Evolutionary conservation across 30 jellyfish, hydroid and myxozoan species (phyloP), one percentile per base, ranked within the genome.

Genomic region (Turritopsis dohrnii): DNA sequence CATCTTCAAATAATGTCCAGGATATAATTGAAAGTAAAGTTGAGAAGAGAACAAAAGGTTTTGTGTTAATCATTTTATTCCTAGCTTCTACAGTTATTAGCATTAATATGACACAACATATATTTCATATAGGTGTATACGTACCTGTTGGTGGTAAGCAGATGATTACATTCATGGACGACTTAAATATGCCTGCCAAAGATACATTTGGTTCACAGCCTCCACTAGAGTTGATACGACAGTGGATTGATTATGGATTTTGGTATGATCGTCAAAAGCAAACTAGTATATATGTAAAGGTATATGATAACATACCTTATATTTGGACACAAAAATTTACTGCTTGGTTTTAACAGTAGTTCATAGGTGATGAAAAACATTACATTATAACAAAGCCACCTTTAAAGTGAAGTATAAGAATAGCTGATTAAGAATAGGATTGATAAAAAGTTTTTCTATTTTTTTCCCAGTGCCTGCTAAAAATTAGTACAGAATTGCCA

Each of bases 191-290:
- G 98, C 98, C 98, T 21, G 83, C 98, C 0, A 92, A 92, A 80
- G 98, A 92, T 71, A n/a, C 85, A 52, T 92, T 84, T 76, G 98
- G 98, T 20, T 92, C 98, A 0, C 98, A 92, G 74, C 98, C 98
- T 26, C 98, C 98, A 23, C 88, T 92, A 1, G 98, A 92, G 80
- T 84, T 92, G 53, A 5, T 92, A 27, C 84, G 94, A 8, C 98
- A 92, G 76, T 92, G 98, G 98, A 90, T 92, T 81, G 98, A 92
- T 84, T 92, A 87, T 80, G 98, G 98, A 24, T 92, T 92, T 72
- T 92, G 98, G 98, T 92, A 87, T 83, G 98, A 92, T 69, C 88
- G 98, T 22, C 98, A 87, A 82, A 92, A 92, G 31, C 98, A 92
- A 71, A 87, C 98, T 13, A 87, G 82, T 21, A 92, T 85, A 71